Percentiles rank a stretch among this genome's conserved stretches.
Evolutionary conservation across 2,888 invertebrate genomes (phyloP).

Genomic region (Sympetrum striolatum): DNA sequence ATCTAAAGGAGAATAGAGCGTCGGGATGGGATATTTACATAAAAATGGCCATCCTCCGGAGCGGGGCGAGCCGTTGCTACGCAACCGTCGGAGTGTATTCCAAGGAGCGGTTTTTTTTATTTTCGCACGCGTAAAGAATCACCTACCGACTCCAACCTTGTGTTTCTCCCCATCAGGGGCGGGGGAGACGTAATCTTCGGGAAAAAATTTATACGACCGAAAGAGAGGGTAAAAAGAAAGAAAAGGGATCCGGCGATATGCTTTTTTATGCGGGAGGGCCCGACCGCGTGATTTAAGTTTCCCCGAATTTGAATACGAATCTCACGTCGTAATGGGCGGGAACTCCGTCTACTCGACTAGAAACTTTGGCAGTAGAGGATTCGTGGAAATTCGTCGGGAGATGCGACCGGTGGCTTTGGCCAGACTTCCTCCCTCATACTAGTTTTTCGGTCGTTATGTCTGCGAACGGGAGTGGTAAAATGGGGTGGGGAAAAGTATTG

Average conservation of each 20-base stretch:
- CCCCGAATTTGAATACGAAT: background rate
- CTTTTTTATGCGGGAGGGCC: background rate
- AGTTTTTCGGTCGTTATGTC: background rate
- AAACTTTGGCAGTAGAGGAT: background rate
- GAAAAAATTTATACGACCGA: background rate
- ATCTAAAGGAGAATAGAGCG: no score
- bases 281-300: background rate
- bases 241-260: background rate
- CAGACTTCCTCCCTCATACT: background rate
- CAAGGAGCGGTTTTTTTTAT: background rate
- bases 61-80: background rate
- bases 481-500: background rate
- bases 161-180: background rate
- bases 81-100: background rate
- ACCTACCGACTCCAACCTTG: background rate
- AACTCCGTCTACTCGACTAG: background rate
- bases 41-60: background rate
- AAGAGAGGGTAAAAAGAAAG: no score
- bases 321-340: background rate
- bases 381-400: background rate
- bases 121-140: background rate
- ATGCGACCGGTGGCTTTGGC: background rate
- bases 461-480: background rate
- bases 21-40: background rate
- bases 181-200: background rate